Percentiles rank a stretch among this genome's conserved stretches.
Conservation (phyloP, 2,888 invertebrate genomes). For the Heterodera filipjevi region DNA sequence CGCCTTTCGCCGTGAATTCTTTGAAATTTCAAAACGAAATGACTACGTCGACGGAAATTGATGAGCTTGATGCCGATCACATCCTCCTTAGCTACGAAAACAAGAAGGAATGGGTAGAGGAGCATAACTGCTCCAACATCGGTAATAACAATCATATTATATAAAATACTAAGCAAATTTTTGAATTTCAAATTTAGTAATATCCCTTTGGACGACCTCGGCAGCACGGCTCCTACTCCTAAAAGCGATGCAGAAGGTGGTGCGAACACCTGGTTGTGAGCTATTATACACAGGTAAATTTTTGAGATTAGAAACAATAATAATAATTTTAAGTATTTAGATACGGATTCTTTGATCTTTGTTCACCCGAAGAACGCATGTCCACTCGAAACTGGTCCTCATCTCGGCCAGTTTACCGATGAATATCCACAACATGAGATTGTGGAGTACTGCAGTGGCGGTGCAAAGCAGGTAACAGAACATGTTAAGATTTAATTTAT, state of each 20-base stretch:
- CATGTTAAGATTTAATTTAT: too few relatives aligned
- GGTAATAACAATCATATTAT: too few relatives aligned
- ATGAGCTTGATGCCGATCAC: not conserved
- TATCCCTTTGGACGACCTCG: not conserved
- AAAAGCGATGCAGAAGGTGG: constrained; percentile 13
- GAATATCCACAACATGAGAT: constrained; percentile 21
- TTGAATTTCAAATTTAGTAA: not conserved
- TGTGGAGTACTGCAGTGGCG: constrained; percentile 2
- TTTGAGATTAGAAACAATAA: too few relatives aligned
- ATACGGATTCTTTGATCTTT: not conserved
- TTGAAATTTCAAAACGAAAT: not conserved
- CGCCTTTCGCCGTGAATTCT: not conserved
- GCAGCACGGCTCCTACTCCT: not conserved
- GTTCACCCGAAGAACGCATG: not conserved
- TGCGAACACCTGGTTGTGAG: not conserved
- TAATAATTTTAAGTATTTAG: not conserved
- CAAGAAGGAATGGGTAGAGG: constrained; percentile 21
- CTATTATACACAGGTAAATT: constrained; percentile 9
- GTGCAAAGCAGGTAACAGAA: not conserved
- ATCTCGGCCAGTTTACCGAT: constrained; percentile 18
- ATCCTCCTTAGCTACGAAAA: constrained; percentile 4
- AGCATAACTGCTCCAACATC: not conserved
- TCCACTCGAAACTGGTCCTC: not conserved
- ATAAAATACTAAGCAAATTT: not conserved
- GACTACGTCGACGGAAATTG: not conserved